Percentiles rank a stretch among this genome's conserved stretches.
Evolutionary conservation across 2,888 invertebrate genomes (phyloP).

Genomic region (Coenonympha glycerion): DNA sequence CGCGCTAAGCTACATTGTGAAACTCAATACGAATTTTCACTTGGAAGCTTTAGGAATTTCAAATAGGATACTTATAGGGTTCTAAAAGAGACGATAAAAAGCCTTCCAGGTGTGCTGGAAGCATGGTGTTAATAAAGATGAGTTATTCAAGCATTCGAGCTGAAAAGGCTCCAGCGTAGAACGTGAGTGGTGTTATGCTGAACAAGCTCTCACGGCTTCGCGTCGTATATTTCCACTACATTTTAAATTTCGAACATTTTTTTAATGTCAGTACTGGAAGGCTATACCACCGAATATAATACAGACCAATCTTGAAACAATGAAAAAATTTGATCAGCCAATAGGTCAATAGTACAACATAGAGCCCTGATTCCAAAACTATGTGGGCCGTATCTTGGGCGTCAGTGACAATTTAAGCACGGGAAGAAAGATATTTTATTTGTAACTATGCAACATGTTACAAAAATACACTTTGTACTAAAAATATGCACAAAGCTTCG

Average conservation of each 20-base stretch:
- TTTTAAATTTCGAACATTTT: slow-evolving; percentile 8
- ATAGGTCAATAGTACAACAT: too few species aligned
- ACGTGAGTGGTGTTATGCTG: slow-evolving; percentile 7
- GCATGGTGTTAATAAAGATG: slow-evolving; percentile 25
- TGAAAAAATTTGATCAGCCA: too few species aligned
- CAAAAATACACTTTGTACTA: too few species aligned
- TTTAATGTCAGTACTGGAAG: too few species aligned
- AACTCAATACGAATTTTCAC: background rate
- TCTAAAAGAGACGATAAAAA: slow-evolving; percentile 2
- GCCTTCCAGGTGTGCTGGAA: background rate
- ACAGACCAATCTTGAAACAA: too few species aligned
- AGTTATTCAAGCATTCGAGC: slow-evolving; percentile 24
- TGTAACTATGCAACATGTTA: too few species aligned
- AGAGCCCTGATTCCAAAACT: too few species aligned
- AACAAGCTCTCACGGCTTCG: slow-evolving; percentile 5
- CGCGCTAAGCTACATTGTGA: background rate
- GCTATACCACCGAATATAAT: too few species aligned
- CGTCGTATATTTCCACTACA: slow-evolving; percentile 5
- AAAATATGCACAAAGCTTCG: too few species aligned
- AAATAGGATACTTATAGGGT: slow-evolving; percentile 10
- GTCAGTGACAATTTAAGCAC: too few species aligned
- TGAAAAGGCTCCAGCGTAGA: slow-evolving; percentile 22
- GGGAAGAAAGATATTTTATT: too few species aligned
- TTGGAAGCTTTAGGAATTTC: slow-evolving; percentile 16
- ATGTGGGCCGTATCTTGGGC: too few species aligned